A percentile compares a stretch with the other conserved stretches of the same genome.
Evolutionary conservation across 1,140 invertebrate species (phyloP).

Genomic region (Zaprionus tsacasi): DNA sequence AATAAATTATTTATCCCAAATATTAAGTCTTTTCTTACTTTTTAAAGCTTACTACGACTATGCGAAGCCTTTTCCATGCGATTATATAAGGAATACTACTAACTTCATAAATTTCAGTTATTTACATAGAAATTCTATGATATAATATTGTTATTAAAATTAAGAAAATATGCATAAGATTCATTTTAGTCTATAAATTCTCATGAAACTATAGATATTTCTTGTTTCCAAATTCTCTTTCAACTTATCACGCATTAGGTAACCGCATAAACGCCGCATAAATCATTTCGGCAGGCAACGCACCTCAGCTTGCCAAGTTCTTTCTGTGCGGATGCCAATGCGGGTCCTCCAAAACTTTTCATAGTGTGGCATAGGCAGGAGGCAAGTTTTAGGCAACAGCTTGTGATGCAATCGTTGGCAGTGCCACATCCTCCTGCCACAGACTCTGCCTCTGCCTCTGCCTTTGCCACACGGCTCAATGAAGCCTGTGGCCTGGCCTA

Average conservation of each 20-base stretch:
- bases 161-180: too few species aligned
- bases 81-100: too few species aligned
- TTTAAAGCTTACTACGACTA: too few species aligned
- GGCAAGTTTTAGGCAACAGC: slow-evolving; percentile 37
- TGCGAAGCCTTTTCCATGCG: too few species aligned
- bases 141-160: too few species aligned
- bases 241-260: slow-evolving; percentile 10
- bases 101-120: too few species aligned
- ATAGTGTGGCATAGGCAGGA: slow-evolving; percentile 25
- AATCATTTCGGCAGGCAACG: slow-evolving; percentile 34
- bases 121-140: too few species aligned
- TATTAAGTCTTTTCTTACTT: too few species aligned
- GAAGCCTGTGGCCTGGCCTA: slow-evolving; percentile 70
- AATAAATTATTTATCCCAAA: too few species aligned
- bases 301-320: slow-evolving; percentile 61
- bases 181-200: too few species aligned
- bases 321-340: slow-evolving; percentile 20
- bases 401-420: slow-evolving; percentile 65
- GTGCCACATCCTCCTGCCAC: not conserved
- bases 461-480: slow-evolving; percentile 31
- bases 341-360: slow-evolving; percentile 63
- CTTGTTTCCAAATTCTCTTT: not conserved
- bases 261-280: slow-evolving; percentile 47
- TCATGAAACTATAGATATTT: not conserved
- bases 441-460: not conserved